Evolutionary conservation across 2,888 invertebrate genomes (phyloP), one percentile per base, ranked within the genome.

Genomic region (Lymantria monacha): DNA sequence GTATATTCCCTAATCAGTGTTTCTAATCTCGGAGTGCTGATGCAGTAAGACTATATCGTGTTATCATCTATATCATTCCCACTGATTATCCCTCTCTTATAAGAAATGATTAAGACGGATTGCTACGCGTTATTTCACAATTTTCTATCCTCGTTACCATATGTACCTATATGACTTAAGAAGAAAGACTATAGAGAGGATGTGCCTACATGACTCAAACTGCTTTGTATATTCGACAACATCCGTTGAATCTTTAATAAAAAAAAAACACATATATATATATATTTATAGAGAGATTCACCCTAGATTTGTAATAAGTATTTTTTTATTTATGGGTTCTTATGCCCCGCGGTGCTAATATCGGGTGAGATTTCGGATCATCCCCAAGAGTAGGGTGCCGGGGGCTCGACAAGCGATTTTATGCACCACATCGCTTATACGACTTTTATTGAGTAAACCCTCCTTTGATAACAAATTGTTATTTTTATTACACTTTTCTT

Each of bases 281-380:
- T 80, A 79, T 81, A 82, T 81, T 81, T 81, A 80, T 79, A 75
- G 68, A 61, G 54, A 54, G 69, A 66, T 61, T 67, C 78, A 71
- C 81, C 79, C 79, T 69, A 61, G 68, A 69, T 72, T 78, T 74
- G 81, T 84, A 83, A 85, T 87, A 86, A 83, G 83, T 83, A 79
- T 87, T 76, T 88, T 45, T 88, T 87, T 89, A 86, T 85, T 84
- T 83, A 85, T 81, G 67, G 79, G 74, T 63, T 73, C 73, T 79
- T 74, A 78, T 83, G 61, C 88, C 90, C 88, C 72, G 73, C 71
- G 87, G 90, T 82, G 83, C 74, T 90, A 90, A 90, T 90, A 90
- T 90, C 83, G 83, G 60, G 76, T 72, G 82, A 86, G 88, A 83
- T 76, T 72, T 67, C 66, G 83, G 87, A 86, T 87, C 64, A 87